phyloP scores from a whole-genome alignment of 2,797 vertebrate species.

The Catamblyrhynchus diadema region DNA sequence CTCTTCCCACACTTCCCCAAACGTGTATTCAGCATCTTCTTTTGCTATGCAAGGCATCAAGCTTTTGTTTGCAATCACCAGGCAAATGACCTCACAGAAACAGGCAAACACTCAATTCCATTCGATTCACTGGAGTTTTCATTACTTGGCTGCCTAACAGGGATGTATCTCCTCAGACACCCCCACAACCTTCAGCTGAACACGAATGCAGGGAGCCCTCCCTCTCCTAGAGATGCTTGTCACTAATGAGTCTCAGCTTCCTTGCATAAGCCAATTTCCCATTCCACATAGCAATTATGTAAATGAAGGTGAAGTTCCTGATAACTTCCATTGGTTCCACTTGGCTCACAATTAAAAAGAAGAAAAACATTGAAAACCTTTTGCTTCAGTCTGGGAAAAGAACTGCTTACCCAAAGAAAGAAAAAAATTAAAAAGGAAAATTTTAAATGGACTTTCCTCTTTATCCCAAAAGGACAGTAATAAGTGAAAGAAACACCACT shows the following conservation, averaged over 20 bases:
- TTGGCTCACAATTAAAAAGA: neutral
- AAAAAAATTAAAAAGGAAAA: neutral
- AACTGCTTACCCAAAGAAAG: neutral
- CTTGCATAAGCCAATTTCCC: neutral
- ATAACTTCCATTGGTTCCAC: neutral
- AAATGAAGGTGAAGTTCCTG: slow-evolving; percentile 3
- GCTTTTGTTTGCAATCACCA: neutral
- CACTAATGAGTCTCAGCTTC: neutral
- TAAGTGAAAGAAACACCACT: neutral
- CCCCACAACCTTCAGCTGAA: neutral
- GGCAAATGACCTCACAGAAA: neutral
- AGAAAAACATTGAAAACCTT: neutral
- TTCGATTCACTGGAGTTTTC: neutral
- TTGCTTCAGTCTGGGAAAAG: neutral
- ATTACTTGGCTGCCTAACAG: neutral
- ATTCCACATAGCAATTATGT: neutral
- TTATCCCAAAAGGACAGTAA: neutral
- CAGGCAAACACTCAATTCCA: neutral
- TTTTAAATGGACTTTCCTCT: neutral
- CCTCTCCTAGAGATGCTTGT: neutral
- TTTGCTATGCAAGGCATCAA: neutral
- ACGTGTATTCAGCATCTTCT: neutral
- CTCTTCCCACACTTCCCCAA: neutral
- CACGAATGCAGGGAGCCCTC: neutral
- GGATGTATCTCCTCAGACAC: neutral